A percentile compares a stretch with the other conserved stretches of the same genome.
Conservation (phyloP, 2,113 vertebrate species). For the Syrrhaptes paradoxus region DNA sequence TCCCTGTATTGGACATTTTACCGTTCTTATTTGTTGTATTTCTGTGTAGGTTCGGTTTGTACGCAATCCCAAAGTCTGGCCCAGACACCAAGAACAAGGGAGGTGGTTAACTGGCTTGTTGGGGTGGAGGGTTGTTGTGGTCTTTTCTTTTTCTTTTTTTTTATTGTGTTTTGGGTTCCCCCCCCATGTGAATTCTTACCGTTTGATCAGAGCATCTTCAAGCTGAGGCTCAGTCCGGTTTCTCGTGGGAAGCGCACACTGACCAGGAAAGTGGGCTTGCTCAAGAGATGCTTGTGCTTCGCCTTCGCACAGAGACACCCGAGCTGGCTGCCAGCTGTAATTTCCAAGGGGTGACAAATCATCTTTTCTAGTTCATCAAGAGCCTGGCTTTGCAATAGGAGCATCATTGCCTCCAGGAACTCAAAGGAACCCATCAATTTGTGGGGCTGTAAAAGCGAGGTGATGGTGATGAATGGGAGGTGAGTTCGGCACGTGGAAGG, state of each 20-base stretch:
- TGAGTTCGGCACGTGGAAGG: not conserved
- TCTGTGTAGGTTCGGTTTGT: not conserved
- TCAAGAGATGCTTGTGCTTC: fast-evolving
- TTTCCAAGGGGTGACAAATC: not conserved
- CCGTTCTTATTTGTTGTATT: fast-evolving
- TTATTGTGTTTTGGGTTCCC: not conserved
- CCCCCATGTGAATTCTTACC: fast-evolving
- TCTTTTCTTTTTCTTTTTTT: not conserved
- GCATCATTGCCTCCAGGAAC: not conserved
- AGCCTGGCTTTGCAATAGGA: not conserved
- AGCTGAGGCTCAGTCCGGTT: no score
- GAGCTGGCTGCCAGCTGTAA: fast-evolving
- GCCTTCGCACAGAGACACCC: no score
- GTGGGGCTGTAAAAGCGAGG: not conserved
- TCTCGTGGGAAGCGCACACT: fast-evolving
- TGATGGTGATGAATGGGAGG: not conserved
- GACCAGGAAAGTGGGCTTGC: no score
- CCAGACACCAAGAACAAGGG: not conserved
- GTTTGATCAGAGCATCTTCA: not conserved
- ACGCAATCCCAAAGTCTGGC: fast-evolving
- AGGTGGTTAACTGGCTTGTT: not conserved
- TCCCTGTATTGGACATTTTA: fast-evolving
- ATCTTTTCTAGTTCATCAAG: not conserved
- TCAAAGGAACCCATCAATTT: fast-evolving
- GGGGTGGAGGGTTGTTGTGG: not conserved